Conservation (phyloP, 2,888 invertebrate species). For the Platycnemis pennipes region DNA sequence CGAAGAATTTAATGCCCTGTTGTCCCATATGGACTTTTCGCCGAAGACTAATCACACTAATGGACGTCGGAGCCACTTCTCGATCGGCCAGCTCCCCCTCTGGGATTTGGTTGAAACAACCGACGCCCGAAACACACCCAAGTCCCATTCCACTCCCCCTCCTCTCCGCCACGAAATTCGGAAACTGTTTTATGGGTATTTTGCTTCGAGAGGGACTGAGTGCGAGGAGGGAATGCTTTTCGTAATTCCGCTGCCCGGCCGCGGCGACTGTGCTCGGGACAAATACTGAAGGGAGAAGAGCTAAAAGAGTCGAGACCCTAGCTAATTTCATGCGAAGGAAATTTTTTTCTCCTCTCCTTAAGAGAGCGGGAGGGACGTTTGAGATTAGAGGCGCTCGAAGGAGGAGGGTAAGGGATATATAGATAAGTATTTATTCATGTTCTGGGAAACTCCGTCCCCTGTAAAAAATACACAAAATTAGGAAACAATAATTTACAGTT, state of each 20-base stretch:
- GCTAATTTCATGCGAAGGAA: neutral
- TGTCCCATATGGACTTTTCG: neutral
- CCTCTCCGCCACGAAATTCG: neutral
- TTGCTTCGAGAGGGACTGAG: neutral
- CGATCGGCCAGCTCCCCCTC: conserved; percentile 7
- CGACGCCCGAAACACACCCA: neutral
- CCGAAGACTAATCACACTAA: conserved; percentile 30
- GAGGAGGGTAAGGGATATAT: neutral
- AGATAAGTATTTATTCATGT: no score
- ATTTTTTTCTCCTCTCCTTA: neutral
- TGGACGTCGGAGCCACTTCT: neutral
- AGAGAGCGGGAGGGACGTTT: neutral
- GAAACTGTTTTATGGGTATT: conserved; percentile 29
- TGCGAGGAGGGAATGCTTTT: neutral
- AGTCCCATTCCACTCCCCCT: neutral
- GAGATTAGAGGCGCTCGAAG: neutral
- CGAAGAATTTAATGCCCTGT: neutral
- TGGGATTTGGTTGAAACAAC: neutral
- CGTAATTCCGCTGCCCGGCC: neutral
- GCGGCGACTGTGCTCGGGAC: neutral
- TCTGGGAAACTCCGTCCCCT: no score
- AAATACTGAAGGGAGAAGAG: neutral
- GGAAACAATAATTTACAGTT: no score
- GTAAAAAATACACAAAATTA: no score
- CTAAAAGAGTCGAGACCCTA: neutral